Percentiles rank a stretch among this genome's conserved stretches.
phyloP scores from a whole-genome alignment of 2,888 invertebrate species.

The Leistus spinibarbis region DNA sequence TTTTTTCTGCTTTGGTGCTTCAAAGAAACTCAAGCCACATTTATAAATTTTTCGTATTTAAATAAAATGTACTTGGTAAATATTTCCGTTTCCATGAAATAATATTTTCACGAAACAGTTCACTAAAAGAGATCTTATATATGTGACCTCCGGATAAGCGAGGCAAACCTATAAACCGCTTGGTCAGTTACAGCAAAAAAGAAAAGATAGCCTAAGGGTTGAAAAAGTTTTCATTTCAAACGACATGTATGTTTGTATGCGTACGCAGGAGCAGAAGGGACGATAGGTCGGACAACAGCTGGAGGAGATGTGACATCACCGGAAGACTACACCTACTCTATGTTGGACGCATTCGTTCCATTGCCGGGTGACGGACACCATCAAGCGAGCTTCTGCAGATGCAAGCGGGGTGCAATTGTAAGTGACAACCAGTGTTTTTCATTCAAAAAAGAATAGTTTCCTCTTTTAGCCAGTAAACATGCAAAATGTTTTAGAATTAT shows the following conservation, averaged over 20 bases:
- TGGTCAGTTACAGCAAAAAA: not conserved
- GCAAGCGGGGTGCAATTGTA: conserved; percentile 71
- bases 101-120: too few species aligned
- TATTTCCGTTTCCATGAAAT: too few species aligned
- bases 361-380: conserved; percentile 56
- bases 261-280: not conserved
- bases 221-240: not conserved
- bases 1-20: too few species aligned
- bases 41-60: too few species aligned
- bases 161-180: not conserved
- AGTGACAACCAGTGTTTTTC: conserved; percentile 45
- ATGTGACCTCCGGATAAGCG: not conserved
- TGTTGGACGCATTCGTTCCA: conserved; percentile 66
- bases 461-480: not conserved
- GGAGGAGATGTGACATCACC: conserved; percentile 45
- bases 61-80: too few species aligned
- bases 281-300: conserved; percentile 9
- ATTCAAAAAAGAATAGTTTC: not conserved
- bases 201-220: not conserved
- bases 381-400: conserved; percentile 61
- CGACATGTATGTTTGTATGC: not conserved
- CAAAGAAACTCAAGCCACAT: too few species aligned
- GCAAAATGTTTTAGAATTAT: not conserved
- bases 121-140: too few species aligned
- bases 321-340: conserved; percentile 62